Base-by-base conservation (phyloP, 2,888 invertebrate genomes). In the Aspidapion aeneum region DNA sequence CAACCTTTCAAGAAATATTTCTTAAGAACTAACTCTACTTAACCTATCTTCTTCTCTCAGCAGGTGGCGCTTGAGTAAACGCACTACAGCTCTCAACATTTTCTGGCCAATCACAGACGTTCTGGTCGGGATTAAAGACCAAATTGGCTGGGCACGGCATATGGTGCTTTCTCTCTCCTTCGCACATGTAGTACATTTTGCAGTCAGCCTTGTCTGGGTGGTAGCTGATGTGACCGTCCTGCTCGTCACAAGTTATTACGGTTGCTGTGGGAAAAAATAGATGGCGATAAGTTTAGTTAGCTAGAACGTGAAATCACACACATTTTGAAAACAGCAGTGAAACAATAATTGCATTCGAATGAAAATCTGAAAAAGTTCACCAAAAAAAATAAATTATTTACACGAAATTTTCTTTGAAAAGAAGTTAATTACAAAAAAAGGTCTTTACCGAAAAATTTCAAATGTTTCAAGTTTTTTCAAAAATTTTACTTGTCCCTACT, bases 91-190 rank as follows among this genome's bases (percentile, higher is more conserved):
- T 91, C 77, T 93, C 94, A 0, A 96, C 96, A 75, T 95, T 96
- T 75, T 95, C 95, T 0, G 95, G 94, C 96, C 96, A 96, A 81
- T 96, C 96, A 78, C 96, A 96, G 9, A 96, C 96, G 75, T 94
- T 95, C 76, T 96, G 93, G 73, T 93, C 92, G 51, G 89, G 89
- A 79, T 96, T 96, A 82, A 96, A 96, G 16, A 96, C 96, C 65
- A 96, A 85, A 81, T 96, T 94, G 58, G 89, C 87, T 5, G 96
- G 96, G 77, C 95, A 96, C 55, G 96, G 95, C 96, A 96, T 96
- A 82, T 96, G 96, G 77, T 96, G 96, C 77, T 94, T 94, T 60
- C 95, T 85, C 77, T 95, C 95, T 35, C 96, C 96, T 81, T 96
- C 95, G 77, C 96, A 96, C 95, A 96, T 95, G 83, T 93, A 96